Evolutionary conservation across 2,113 vertebrate species (phyloP), one percentile per base, ranked within the genome.

Genomic region (Todiramphus chloris): DNA sequence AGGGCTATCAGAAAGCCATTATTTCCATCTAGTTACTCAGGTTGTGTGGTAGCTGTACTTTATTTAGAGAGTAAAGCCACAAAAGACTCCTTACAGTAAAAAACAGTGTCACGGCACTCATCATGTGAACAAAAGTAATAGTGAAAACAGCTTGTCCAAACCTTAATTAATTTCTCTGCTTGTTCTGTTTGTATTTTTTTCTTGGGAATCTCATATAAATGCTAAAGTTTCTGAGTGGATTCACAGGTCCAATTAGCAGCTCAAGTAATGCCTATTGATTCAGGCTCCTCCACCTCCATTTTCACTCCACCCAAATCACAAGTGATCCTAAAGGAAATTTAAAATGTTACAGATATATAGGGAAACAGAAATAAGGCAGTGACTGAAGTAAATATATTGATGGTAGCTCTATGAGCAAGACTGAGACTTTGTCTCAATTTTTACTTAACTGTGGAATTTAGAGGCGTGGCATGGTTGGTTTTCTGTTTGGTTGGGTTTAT

Each of bases 51-150:
- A 53, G 84, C 81, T 90, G 51, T 39, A 89, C 74, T 15, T 59
- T 59, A 39, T 78, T 66, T 56, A 74, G 66, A 76, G 48, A 41
- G 43, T 7, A 21, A 76, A 90, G 82, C 56, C 86, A 94, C 88
- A 88, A 89, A 96, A 87, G n/a, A 27, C 13, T 80, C 35, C 89
- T 83, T 89, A 68, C 73, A 74, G 58, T 30, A 73, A 28, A 76
- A 69, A 79, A 66, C 74, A 56, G 83, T 90, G 82, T 89, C 67
- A 56, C 89, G 87, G 59, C 95, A 79, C 68, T 88, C 68, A 92
- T 90, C 79, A 70, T 25, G 39, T 19, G 8, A 58, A 90, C 37
- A 68, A 86, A 91, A 91, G 82, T 35, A 21, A 55, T 86, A 87
- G 68, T 64, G 69, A 80, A 94, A 87, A 94, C 83, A 92, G n/a